These are phyloP conservation scores for Alosa sapidissima DNA, from an alignment of 2,797 vertebrate genomes.

Conservation along the genomic window DNA sequence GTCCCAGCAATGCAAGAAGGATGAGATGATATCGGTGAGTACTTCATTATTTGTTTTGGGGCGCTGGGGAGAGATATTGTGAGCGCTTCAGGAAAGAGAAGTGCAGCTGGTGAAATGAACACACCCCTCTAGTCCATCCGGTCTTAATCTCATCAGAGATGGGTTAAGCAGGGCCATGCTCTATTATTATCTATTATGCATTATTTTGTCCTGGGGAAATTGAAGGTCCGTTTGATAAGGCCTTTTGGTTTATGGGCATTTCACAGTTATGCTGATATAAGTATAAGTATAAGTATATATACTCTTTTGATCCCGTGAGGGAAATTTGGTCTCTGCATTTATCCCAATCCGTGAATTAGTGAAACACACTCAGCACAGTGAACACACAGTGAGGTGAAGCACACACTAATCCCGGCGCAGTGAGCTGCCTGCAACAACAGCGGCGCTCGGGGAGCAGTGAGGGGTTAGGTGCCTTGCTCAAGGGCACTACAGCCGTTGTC, in stretches of 20 bases:
- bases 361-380: too few relatives aligned
- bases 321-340: too few relatives aligned
- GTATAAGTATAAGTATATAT: too few relatives aligned
- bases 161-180: background rate
- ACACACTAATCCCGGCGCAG: too few relatives aligned
- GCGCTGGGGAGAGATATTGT: background rate
- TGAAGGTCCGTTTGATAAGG: background rate
- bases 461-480: too few relatives aligned
- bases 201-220: background rate
- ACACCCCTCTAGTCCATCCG: background rate
- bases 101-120: background rate
- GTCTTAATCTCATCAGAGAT: background rate
- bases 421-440: too few relatives aligned
- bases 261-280: background rate
- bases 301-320: too few relatives aligned
- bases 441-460: too few relatives aligned
- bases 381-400: too few relatives aligned
- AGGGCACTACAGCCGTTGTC: too few relatives aligned
- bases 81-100: background rate
- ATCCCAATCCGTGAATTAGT: too few relatives aligned
- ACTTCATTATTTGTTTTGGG: background rate
- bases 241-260: background rate
- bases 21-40: conserved; percentile 91
- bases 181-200: too few relatives aligned
- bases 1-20: conserved; percentile 93